Conservation (phyloP, 2,888 invertebrate genomes). For the Tipula helvola region DNA sequence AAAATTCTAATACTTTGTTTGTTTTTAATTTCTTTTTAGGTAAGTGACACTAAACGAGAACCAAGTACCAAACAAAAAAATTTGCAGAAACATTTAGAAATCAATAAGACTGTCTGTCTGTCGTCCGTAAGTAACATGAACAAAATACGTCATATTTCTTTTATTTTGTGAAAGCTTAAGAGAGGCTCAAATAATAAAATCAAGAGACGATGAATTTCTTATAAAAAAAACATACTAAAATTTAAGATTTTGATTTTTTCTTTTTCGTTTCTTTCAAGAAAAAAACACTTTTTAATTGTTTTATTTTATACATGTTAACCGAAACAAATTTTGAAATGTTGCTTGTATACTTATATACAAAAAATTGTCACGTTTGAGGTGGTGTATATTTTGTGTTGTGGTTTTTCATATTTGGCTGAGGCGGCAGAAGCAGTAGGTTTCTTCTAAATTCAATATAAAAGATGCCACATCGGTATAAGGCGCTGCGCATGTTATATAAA, state of each 20-base stretch:
- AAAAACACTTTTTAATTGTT: neutral
- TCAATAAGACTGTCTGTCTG: neutral
- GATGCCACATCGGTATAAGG: neutral
- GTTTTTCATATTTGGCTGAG: neutral
- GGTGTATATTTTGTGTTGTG: neutral
- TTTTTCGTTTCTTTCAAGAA: neutral
- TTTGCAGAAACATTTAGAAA: neutral
- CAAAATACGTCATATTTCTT: neutral
- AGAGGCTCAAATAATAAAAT: neutral
- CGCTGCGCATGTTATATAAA: neutral
- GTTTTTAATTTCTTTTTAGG: neutral
- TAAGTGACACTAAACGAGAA: neutral
- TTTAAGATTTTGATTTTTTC: neutral
- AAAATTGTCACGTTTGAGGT: neutral
- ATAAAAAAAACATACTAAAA: neutral
- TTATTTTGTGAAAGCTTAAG: neutral
- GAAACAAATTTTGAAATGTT: neutral
- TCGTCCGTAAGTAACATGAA: neutral
- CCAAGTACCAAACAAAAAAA: neutral
- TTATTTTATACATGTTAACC: neutral
- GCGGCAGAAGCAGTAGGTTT: neutral
- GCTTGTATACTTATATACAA: neutral
- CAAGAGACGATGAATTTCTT: neutral
- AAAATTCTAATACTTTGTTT: neutral
- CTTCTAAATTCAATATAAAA: neutral